Percentiles rank a stretch among this genome's conserved stretches.
Conservation (phyloP, 2,797 vertebrate genomes). For the Furcifer pardalis region DNA sequence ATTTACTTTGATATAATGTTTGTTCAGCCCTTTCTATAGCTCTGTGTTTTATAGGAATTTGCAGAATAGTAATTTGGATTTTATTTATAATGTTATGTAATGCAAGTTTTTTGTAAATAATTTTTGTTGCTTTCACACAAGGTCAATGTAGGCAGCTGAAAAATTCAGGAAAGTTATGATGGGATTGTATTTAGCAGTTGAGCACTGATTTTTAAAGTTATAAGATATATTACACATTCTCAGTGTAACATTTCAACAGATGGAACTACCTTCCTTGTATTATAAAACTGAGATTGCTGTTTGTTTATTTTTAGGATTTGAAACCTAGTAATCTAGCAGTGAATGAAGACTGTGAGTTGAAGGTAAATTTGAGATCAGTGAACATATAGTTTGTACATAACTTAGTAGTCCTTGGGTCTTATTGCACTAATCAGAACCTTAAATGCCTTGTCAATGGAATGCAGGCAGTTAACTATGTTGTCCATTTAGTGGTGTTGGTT, state of each 20-base stretch:
- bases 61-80: too few species aligned
- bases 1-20: not conserved
- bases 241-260: not conserved
- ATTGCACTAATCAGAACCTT: constrained; percentile 14
- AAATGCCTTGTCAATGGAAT: constrained; percentile 27
- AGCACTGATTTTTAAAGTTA: not conserved
- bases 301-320: constrained; percentile 84
- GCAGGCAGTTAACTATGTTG: not conserved
- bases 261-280: not conserved
- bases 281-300: constrained; percentile 11
- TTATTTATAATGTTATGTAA: not conserved
- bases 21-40: too few species aligned
- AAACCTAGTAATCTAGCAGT: constrained; percentile 98
- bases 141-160: not conserved
- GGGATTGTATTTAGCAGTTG: not conserved
- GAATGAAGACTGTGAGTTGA: constrained; percentile 98
- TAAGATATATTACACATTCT: not conserved
- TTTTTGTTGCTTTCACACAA: not conserved
- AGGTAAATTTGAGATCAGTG: constrained; percentile 78
- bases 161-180: not conserved
- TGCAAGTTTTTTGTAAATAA: not conserved
- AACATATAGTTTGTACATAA: not conserved
- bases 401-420: not conserved
- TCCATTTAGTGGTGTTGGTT: not conserved
- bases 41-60: too few species aligned